Evolutionary conservation across 2,797 vertebrate genomes (phyloP), one percentile per base, ranked within the genome.

Genomic region (Sternarchorhynchus goeldii): DNA sequence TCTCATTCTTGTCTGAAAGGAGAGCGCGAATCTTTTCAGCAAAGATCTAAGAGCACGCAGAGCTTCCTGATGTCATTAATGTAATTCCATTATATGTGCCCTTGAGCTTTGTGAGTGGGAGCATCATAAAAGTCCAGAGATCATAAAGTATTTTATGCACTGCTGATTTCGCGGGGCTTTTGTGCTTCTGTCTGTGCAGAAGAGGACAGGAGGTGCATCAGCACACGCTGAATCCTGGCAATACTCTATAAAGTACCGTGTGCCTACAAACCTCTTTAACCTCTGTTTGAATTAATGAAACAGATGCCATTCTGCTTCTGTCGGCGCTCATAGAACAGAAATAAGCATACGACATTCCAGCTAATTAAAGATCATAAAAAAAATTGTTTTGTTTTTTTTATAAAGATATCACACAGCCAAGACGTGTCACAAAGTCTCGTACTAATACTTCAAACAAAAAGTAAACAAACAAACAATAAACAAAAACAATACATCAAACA

Each of bases 251-350:
- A 82, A 75, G 53, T 10, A 25, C 69, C 45, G 53, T 45, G 25
- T 53, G 76, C 63, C 14, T 68, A 39, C 72, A 55, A 55, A 73
- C 71, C 87, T 90, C 83, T 72, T 67, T 84, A 88, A 89, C 89
- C 88, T 88, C 86, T 85, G 90, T 87, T 82, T 81, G 84, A 84
- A 89, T 90, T 91, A 90, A 91, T 92, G 89, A 90, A 92, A 91
- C 90, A 91, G 90, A 91, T 91, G 91, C 89, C 86, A 83, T 25
- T 29, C 50, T 16, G 70, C 62, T 59, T 65, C 34, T 83, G 63
- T 50, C 6, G 6, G 60, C 21, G 18, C 53, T 68, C 65, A 18
- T 31, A 6, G 17, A 55, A 45, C 53, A 74, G 76, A 29, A 50
- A 6, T 17, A 62, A 68, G 32, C 67, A 74, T 78, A 50, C 70